Conservation (phyloP, 1,140 invertebrate genomes). For the Drosophila subobscura region DNA sequence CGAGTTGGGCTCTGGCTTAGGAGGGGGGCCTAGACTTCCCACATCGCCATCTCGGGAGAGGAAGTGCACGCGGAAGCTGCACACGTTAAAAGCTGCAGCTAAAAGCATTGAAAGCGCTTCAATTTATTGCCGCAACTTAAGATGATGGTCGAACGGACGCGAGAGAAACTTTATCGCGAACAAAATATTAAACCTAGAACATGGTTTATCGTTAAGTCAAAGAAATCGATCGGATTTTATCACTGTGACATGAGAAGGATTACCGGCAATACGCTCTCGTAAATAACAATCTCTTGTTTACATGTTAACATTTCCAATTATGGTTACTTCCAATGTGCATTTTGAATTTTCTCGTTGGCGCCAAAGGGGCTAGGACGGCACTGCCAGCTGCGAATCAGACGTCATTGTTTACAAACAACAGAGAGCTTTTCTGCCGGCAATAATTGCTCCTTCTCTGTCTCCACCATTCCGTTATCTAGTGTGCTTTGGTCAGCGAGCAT, state of each 20-base stretch:
- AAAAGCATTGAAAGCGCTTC: slow-evolving; percentile 40
- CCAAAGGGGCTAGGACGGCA: slow-evolving; percentile 11
- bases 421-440: slow-evolving; percentile 38
- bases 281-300: no score
- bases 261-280: no score
- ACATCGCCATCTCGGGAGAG: slow-evolving; percentile 31
- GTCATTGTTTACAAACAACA: slow-evolving; percentile 48
- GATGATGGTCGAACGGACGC: slow-evolving; percentile 25
- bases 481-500: slow-evolving; percentile 3
- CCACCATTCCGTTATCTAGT: not conserved
- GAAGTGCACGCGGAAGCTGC: slow-evolving; percentile 36
- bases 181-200: not conserved
- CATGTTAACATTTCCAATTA: no score
- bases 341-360: not conserved
- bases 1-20: slow-evolving; percentile 30
- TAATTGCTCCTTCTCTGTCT: not conserved
- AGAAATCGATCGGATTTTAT: no score
- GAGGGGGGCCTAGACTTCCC: slow-evolving; percentile 15
- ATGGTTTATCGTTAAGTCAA: no score
- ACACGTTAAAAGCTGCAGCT: slow-evolving; percentile 35
- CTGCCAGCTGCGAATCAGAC: slow-evolving; percentile 14
- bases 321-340: no score
- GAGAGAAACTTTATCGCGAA: no score
- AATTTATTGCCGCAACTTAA: slow-evolving; percentile 46
- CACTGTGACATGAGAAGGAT: no score